These are phyloP conservation scores for Tupaia chinensis DNA, from an alignment of 2,113 vertebrate genomes.

Conservation along the genomic window DNA sequence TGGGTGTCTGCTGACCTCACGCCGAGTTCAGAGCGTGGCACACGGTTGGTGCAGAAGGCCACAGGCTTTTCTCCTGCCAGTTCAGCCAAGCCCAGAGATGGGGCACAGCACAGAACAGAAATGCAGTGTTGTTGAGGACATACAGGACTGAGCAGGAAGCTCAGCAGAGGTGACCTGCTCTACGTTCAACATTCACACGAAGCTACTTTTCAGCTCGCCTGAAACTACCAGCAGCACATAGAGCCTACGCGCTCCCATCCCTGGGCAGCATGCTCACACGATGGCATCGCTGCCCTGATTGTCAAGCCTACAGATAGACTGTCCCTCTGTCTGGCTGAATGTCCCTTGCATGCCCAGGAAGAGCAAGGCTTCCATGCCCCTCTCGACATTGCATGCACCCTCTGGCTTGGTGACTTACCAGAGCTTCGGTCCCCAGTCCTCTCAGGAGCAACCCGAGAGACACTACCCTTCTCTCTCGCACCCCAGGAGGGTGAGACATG, in stretches of 20 bases:
- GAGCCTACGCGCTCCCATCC: neutral
- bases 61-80: neutral
- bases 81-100: neutral
- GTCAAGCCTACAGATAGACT: neutral
- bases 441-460: neutral
- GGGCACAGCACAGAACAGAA: accelerated
- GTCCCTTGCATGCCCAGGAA: neutral
- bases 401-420: neutral
- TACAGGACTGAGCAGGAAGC: neutral
- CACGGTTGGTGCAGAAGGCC: accelerated
- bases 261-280: neutral
- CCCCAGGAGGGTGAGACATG: accelerated
- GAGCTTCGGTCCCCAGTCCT: accelerated
- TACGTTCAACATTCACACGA: neutral
- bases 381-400: neutral
- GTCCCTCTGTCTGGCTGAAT: neutral
- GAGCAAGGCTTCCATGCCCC: neutral
- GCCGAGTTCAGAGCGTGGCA: neutral
- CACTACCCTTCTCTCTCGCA: neutral
- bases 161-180: no score
- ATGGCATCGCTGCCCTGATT: neutral
- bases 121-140: neutral
- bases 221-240: neutral
- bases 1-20: neutral
- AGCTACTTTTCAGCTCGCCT: neutral